Evolutionary conservation across 2,113 vertebrate genomes (phyloP).

Genomic region (Lutjanus erythropterus): DNA sequence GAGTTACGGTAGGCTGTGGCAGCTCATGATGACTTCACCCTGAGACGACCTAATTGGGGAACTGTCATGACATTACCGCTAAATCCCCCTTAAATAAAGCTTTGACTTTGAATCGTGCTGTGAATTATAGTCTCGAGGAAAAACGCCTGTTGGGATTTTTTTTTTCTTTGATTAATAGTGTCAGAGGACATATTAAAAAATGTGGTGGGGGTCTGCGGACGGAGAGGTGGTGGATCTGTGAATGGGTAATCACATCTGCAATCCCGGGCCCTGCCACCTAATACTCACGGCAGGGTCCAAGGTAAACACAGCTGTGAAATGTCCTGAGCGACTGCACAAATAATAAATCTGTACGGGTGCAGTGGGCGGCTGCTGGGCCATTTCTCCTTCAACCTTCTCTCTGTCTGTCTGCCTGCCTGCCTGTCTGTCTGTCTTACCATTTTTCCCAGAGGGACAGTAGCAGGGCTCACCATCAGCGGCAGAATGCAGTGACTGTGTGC

Average conservation of each 20-base stretch:
- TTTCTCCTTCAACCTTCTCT: conserved; percentile 59
- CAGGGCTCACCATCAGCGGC: conserved; percentile 20
- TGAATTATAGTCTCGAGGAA: conserved; percentile 72
- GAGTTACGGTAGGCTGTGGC: conserved; percentile 47
- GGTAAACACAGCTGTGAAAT: conserved; percentile 90
- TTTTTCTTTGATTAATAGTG: conserved; percentile 81
- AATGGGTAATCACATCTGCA: conserved; percentile 84
- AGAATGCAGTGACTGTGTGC: conserved; percentile 38
- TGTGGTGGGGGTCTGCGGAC: conserved; percentile 38
- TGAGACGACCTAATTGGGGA: conserved; percentile 67
- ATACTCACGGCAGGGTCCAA: conserved; percentile 84
- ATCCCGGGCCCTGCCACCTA: conserved; percentile 82
- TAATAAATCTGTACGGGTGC: conserved; percentile 76
- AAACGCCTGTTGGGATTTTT: conserved; percentile 66
- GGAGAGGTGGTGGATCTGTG: conserved; percentile 77
- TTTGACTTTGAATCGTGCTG: conserved; percentile 64
- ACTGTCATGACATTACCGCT: conserved; percentile 62
- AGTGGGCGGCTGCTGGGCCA: conserved; percentile 70
- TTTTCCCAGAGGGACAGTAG: conserved; percentile 37
- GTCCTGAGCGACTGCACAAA: conserved; percentile 82
- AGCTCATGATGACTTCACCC: conserved; percentile 66
- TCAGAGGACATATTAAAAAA: conserved; percentile 82
- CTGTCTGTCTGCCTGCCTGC: conserved; percentile 43
- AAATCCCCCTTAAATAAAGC: conserved; percentile 66
- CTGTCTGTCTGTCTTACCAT: conserved; percentile 56